A percentile compares a stretch with the other conserved stretches of the same genome.
These are phyloP conservation scores for Tapirus terrestris DNA, from an alignment of 2,113 vertebrate species.

Conservation along the genomic window DNA sequence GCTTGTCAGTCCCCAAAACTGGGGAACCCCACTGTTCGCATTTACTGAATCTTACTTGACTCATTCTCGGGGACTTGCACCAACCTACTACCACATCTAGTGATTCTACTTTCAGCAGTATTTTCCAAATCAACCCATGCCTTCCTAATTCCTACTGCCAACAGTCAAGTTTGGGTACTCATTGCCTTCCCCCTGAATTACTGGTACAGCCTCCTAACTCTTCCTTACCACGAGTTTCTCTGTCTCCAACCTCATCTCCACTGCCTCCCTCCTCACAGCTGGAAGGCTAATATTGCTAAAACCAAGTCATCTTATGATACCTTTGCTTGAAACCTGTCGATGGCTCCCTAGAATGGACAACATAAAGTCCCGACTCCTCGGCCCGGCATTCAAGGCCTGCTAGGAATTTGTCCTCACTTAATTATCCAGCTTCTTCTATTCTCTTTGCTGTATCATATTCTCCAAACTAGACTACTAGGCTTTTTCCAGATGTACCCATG, in stretches of 20 bases:
- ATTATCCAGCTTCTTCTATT: neutral
- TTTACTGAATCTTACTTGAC: neutral
- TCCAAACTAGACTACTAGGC: neutral
- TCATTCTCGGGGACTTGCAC: neutral
- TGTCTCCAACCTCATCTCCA: neutral
- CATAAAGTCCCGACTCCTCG: neutral
- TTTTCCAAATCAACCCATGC: neutral
- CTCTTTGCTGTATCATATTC: neutral
- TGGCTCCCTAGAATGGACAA: neutral
- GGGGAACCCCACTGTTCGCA: neutral
- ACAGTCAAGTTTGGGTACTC: neutral
- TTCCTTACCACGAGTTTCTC: neutral
- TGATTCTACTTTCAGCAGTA: neutral
- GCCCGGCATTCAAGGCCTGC: neutral
- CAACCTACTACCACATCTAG: neutral
- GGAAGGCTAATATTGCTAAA: slow-evolving; percentile 6
- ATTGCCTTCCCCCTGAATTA: neutral
- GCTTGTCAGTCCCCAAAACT: neutral
- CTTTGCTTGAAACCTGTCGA: neutral
- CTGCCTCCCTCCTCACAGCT: neutral
- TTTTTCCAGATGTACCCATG: neutral
- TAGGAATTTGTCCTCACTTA: neutral
- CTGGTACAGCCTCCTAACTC: neutral
- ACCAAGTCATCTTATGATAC: neutral
- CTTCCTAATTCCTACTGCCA: neutral